Evolutionary conservation across 2,888 invertebrate species (phyloP).

Genomic region (Eupithecia pulchellata): DNA sequence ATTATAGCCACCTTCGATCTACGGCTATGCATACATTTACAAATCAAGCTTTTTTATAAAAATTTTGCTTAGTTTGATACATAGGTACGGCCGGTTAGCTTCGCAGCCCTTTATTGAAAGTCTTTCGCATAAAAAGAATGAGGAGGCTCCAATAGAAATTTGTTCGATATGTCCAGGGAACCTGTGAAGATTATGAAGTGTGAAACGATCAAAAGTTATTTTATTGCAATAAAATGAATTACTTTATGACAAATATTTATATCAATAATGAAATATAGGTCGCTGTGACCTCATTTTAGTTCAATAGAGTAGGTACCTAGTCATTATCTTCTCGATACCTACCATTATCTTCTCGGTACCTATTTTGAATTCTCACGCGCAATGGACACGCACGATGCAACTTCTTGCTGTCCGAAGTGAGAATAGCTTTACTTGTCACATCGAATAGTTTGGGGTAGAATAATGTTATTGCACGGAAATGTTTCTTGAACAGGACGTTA

Average conservation of each 20-base stretch:
- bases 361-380: no score
- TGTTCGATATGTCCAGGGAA: neutral
- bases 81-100: neutral
- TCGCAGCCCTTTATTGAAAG: neutral
- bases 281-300: neutral
- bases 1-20: neutral
- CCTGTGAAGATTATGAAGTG: neutral
- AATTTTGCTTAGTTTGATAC: neutral
- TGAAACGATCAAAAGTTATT: neutral
- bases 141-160: neutral
- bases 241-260: neutral
- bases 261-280: neutral
- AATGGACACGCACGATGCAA: no score
- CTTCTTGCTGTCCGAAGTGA: no score
- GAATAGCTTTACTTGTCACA: neutral
- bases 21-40: neutral
- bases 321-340: no score
- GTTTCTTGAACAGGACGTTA: neutral
- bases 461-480: neutral
- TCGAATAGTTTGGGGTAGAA: neutral
- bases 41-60: neutral
- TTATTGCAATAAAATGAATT: neutral
- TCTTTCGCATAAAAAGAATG: neutral
- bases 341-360: no score
- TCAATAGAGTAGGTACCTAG: no score